Base-by-base conservation (phyloP, 2,113 vertebrate genomes). In the Delphinus delphis region DNA sequence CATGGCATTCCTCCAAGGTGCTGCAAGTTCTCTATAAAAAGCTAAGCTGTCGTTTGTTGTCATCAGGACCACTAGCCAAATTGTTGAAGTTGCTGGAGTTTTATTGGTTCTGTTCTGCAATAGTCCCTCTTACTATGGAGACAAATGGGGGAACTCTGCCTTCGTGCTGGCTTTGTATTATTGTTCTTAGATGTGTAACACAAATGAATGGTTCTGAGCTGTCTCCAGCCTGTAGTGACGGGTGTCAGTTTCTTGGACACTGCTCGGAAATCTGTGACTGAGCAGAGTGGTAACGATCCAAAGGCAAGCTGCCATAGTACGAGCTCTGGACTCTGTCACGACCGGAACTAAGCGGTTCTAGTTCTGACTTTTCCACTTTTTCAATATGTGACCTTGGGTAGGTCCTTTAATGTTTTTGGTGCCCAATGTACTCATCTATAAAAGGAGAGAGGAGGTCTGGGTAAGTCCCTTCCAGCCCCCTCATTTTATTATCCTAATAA, bases 51-150 rank as follows among this genome's bases (percentile, higher is more conserved):
- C 80, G 33, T 89, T 96, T 98, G 21, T 81, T 97, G 0, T 90
- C 98, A 97, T 97, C 95, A 97, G 97, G 96, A 98, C 95, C 67
- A 88, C 95, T 91, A 0, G 97, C 98, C 98, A 98, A 98, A 97
- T 80, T 89, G 97, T 90, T 98, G 96, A 98, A 96, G 97, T 96
- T 96, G 97, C 98, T 81, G 31, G 95, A 84, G 9, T 98, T 98
- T 98, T 98, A 98, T 98, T 98, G 96, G 97, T 96, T 98, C 98
- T 98, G 97, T 93, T 98, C 98, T 98, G 93, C 97, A 98, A 98
- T 97, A 97, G 97, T 96, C 97, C 98, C 97, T 97, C 96, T 98
- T 97, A 97, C 97, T 98, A 93, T 93, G 95, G 97, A 98, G 98
- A 98, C 97, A 97, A 97, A 97, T 97, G 92, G 97, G 97, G 97